Evolutionary conservation across 2,888 invertebrate genomes (phyloP), one percentile per base, ranked within the genome.

Genomic region (Leptopterna dolabrata): DNA sequence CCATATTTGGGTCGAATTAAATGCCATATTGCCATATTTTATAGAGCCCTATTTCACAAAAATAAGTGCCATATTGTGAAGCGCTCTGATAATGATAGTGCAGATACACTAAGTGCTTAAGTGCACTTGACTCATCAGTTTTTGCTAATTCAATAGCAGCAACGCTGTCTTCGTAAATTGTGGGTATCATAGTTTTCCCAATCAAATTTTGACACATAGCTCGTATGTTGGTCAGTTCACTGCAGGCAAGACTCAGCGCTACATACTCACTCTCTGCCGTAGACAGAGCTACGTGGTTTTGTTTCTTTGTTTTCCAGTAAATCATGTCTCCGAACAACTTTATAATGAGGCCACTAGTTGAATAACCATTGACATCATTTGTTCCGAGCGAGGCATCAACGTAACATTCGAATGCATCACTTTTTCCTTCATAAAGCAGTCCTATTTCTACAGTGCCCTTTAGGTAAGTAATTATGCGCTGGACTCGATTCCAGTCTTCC

Each of bases 401-500:
- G 30, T 73, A 76, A 36, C 76, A 76, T 14, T 9, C 41, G 14
- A 76, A 36, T 4, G 2, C n/a, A 14, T 41, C 41, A 13, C n/a
- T 19, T 36, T 36, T 41, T 30, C 76, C 76, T 76, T 41, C 41
- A 43, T 9, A 76, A 11, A 9, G 29, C 7, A 76, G 41, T 14
- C 76, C 76, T 4, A 36, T 13, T 9, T 76, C 11, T 3, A 80
- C 24, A 24, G 30, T 30, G 36, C 9, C n/a, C 36, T 76, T 76
- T 2, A 76, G 41, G n/a, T 76, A 76, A 76, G 41, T n/a, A 30
- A 76, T 76, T 16, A 30, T 41, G 30, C 76, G 24, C 30, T 36
- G n/a, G 11, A 76, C 76, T n/a, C 36, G 36, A 19, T 76, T 7
- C 76, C 76, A 76, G 76, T 76, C 76, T n/a, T 76, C 76, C 11